These are phyloP conservation scores for Drosophila rufa DNA, from an alignment of 1,140 invertebrate species.

Conservation along the genomic window DNA sequence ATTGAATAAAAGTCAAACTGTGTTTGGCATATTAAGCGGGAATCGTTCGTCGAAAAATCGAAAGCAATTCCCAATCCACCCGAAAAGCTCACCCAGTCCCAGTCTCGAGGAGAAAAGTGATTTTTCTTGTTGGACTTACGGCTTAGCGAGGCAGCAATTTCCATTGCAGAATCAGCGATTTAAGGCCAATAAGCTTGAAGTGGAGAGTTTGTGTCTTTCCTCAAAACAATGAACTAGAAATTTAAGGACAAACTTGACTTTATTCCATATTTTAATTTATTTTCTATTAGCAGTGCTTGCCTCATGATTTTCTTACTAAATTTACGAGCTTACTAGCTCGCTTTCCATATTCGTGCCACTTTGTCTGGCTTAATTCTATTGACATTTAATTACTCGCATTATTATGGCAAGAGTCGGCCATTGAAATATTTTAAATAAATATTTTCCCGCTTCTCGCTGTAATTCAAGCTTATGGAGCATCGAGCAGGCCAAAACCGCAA, in stretches of 20 bases:
- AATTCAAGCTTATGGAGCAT: conserved; percentile 68
- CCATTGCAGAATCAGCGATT: conserved; percentile 48
- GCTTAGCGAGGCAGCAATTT: conserved; percentile 72
- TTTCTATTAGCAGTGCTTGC: not conserved
- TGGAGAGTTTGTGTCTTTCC: conserved; percentile 16
- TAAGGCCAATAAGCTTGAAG: conserved; percentile 53
- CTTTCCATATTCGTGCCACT: conserved; percentile 12
- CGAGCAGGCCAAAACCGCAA: conserved; percentile 52
- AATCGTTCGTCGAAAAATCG: conserved; percentile 60
- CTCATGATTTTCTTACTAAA: conserved; percentile 7
- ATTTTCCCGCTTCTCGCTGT: conserved; percentile 52
- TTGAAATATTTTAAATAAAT: conserved; percentile 74
- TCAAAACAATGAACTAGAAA: not conserved
- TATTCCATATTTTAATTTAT: not conserved
- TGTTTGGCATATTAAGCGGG: conserved; percentile 80
- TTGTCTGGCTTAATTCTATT: conserved; percentile 66
- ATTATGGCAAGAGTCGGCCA: conserved; percentile 14
- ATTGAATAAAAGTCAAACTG: conserved; percentile 82
- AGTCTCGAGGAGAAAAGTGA: conserved; percentile 65
- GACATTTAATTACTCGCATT: conserved; percentile 67
- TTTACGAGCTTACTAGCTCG: conserved; percentile 19
- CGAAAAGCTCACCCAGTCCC: not conserved
- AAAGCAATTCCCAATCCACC: conserved; percentile 60
- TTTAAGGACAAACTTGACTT: not conserved
- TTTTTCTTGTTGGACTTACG: conserved; percentile 79